Conservation (phyloP, 2,113 vertebrate species). For the Origma solitaria region DNA sequence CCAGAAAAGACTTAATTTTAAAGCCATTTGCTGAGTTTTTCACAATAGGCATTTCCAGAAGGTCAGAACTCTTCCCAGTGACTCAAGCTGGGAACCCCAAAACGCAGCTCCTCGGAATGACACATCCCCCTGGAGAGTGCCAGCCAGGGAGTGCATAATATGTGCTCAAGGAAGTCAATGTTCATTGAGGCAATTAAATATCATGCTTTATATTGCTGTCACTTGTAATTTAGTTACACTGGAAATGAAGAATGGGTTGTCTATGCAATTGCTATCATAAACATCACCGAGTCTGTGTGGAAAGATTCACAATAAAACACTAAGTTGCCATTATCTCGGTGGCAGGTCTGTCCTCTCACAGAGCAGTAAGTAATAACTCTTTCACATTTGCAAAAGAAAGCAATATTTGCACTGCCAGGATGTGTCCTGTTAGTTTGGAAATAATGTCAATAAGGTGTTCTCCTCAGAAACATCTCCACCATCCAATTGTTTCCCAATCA, state of each 20-base stretch:
- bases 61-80: neutral
- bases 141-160: neutral
- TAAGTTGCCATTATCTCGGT: conserved; percentile 32
- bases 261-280: conserved; percentile 28
- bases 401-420: conserved; percentile 18
- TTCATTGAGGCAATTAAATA: conserved; percentile 49
- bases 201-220: conserved; percentile 40
- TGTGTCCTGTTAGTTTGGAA: conserved; percentile 57
- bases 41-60: neutral
- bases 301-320: conserved; percentile 14
- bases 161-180: neutral
- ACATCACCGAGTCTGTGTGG: neutral
- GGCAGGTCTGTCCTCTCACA: conserved; percentile 17
- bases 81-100: neutral
- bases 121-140: neutral
- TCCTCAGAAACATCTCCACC: conserved; percentile 21
- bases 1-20: neutral
- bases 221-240: conserved; percentile 50
- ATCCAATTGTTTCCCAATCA: conserved; percentile 34
- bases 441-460: conserved; percentile 42
- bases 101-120: neutral
- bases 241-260: conserved; percentile 45
- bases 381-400: conserved; percentile 49
- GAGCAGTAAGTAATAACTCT: conserved; percentile 32
- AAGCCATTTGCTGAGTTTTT: neutral